Base-by-base conservation (phyloP, 2,888 invertebrate species). In the Lissonota sp. region DNA sequence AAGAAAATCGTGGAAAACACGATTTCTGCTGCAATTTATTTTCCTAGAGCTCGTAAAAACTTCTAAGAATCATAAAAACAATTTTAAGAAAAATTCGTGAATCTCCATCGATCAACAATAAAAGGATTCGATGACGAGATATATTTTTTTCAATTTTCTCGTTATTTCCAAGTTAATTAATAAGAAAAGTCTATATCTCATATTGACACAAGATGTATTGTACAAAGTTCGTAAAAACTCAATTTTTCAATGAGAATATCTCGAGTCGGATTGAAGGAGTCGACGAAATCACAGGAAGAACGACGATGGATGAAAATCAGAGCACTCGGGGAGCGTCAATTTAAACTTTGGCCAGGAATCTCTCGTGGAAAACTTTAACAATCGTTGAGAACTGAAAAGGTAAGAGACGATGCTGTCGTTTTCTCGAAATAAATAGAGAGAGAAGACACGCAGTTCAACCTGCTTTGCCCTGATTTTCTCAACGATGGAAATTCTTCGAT, bases 311-410 rank as follows among this genome's bases (percentile, higher is more conserved):
- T 75, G 53, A 49, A 58, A 79, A 55, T 60, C 63, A 10, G 46
- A 75, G 71, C 66, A 53, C 66, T 60, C 60, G 60, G 58, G 57
- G 64, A 64, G 58, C 67, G 79, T 79, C 82, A 79, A 82, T 82
- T 82, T 82, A 82, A 82, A 82, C 79, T 82, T 82, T 75, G 26
- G 67, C 67, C 42, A 75, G 82, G 26, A 26, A 26, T 82, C 75
- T 79, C 71, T 44, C 67, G 8, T n/a, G 12, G 67, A 39, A 77
- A 82, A 79, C 82, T 82, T 82, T 79, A 79, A 82, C 82, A 82
- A 82, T 82, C 79, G 79, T 82, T 82, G 82, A 82, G 72, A 79
- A 75, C 75, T 82, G 26, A 5, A 58, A 44, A 40, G 53, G 46
- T n/a, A 60, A 46, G 40, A 49, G 60, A 49, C 26, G 14, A 51